phyloP scores from a whole-genome alignment of 2,888 invertebrate genomes.

The Platerodrilus igneus region DNA sequence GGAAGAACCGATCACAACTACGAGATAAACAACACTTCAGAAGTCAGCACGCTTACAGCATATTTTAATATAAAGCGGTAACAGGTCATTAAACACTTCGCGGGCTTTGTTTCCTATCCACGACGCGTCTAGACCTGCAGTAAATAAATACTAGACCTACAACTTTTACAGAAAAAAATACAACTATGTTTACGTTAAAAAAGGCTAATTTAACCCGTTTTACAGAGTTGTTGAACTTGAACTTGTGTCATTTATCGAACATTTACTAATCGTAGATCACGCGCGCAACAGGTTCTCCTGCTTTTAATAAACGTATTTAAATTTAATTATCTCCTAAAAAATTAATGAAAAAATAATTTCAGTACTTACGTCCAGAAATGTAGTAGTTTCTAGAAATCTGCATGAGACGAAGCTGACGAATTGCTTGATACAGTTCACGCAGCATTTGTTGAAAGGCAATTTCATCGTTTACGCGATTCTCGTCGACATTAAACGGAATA shows the following conservation, averaged over 20 bases:
- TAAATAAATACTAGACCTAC: no score
- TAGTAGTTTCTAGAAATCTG: conserved; percentile 14
- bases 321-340: not conserved
- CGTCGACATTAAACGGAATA: conserved; percentile 44
- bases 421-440: conserved; percentile 29
- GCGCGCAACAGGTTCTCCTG: conserved; percentile 42
- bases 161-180: no score
- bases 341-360: not conserved
- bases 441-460: conserved; percentile 35
- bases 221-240: no score
- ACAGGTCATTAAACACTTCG: conserved; percentile 28
- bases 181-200: no score
- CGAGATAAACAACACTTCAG: conserved; percentile 13
- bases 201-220: no score
- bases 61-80: conserved; percentile 3
- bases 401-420: conserved; percentile 30
- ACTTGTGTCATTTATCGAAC: no score
- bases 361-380: conserved; percentile 23
- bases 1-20: conserved; percentile 12
- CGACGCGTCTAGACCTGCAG: conserved; percentile 3
- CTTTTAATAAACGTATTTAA: not conserved
- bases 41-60: no score
- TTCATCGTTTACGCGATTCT: conserved; percentile 36
- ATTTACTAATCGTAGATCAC: no score
- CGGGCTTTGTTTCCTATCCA: conserved; percentile 28